Evolutionary conservation across 2,113 vertebrate species (phyloP).

Genomic region (Meleagris gallopavo): DNA sequence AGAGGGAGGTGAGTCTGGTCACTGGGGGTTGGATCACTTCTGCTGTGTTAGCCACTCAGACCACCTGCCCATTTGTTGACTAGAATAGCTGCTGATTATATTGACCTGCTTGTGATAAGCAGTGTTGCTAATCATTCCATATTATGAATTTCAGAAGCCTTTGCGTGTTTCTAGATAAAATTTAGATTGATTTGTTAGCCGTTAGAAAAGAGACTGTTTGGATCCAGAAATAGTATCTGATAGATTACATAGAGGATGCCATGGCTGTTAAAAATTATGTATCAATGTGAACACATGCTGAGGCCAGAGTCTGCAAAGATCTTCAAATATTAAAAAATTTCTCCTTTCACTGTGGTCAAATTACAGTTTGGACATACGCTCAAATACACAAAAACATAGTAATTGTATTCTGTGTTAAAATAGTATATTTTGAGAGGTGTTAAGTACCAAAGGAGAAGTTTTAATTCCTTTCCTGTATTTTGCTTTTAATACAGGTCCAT

Average conservation of each 20-base stretch:
- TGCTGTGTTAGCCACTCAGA: not conserved
- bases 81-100: not conserved
- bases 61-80: not conserved
- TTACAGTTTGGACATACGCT: not conserved
- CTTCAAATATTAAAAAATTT: not conserved
- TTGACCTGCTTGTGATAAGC: not conserved
- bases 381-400: not conserved
- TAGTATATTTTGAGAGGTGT: not conserved
- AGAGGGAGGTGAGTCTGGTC: fast-evolving
- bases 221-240: not conserved
- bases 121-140: not conserved
- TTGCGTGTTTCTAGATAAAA: not conserved
- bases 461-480: not conserved
- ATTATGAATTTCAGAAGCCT: not conserved
- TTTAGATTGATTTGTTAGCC: not conserved
- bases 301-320: not conserved
- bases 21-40: not conserved
- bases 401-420: not conserved
- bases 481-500: slow-evolving; percentile 83
- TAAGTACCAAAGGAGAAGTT: not conserved
- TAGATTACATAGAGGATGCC: not conserved
- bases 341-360: not conserved
- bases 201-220: not conserved
- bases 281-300: not conserved
- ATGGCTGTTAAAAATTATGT: not conserved